These are phyloP conservation scores for Neomonachus schauinslandi DNA, from an alignment of 2,113 vertebrate genomes.

Conservation along the genomic window DNA sequence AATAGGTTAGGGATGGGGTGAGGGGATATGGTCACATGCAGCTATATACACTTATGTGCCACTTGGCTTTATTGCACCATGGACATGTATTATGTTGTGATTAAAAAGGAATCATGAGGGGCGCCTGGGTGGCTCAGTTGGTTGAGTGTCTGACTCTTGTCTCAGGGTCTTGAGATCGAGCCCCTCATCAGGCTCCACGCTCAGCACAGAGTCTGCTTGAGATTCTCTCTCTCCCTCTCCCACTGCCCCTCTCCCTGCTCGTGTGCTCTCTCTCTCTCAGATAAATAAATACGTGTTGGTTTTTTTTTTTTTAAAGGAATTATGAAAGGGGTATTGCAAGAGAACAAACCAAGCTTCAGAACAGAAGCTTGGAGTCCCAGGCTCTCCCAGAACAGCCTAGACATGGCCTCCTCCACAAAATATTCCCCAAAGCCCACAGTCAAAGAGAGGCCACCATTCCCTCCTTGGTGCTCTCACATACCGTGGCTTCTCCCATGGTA, in stretches of 20 bases:
- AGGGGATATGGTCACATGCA: not conserved
- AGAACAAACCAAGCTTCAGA: slow-evolving; percentile 24
- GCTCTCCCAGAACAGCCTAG: not conserved
- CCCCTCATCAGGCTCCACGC: no score
- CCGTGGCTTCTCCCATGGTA: not conserved
- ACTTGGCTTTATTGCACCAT: not conserved
- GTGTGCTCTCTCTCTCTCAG: not conserved
- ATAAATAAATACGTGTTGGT: not conserved
- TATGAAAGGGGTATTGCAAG: not conserved
- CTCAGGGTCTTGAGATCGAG: not conserved
- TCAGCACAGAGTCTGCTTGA: no score
- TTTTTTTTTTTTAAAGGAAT: not conserved
- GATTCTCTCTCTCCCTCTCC: no score
- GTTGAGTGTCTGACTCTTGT: not conserved
- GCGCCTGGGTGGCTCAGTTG: not conserved
- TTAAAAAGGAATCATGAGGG: not conserved
- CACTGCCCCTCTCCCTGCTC: no score
- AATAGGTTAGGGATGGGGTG: not conserved
- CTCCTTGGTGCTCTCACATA: not conserved
- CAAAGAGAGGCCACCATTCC: not conserved
- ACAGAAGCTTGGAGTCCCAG: not conserved
- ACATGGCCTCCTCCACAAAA: not conserved
- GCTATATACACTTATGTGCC: not conserved
- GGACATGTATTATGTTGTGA: not conserved
- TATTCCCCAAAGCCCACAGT: no score